These are phyloP conservation scores for Tetragonula clypearis DNA, from an alignment of 1,140 invertebrate species.

Conservation along the genomic window DNA sequence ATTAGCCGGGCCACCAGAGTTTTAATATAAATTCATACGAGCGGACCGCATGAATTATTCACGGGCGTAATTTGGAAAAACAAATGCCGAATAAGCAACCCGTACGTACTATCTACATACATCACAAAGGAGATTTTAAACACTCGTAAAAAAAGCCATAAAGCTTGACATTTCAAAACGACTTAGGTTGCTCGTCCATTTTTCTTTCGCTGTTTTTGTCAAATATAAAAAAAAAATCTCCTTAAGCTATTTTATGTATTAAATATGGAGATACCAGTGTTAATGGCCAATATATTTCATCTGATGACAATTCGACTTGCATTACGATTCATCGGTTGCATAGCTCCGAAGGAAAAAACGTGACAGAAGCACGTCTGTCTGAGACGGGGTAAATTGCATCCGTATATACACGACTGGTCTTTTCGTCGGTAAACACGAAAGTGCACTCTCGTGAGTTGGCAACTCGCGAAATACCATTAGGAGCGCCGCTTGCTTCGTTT, in stretches of 20 bases:
- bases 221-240: conserved; percentile 10
- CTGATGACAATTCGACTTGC: conserved; percentile 57
- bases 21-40: conserved; percentile 73
- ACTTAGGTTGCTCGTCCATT: background rate
- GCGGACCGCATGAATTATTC: conserved; percentile 69
- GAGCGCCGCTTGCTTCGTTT: conserved; percentile 57
- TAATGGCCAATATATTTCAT: conserved; percentile 73
- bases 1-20: conserved; percentile 51
- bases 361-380: conserved; percentile 2
- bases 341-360: background rate
- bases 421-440: conserved; percentile 59
- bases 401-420: conserved; percentile 45
- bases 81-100: conserved; percentile 60
- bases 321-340: conserved; percentile 7
- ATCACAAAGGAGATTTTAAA: conserved; percentile 4
- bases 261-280: conserved; percentile 51
- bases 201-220: background rate
- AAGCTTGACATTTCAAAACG: background rate
- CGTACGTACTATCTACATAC: background rate
- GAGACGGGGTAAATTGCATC: conserved; percentile 51
- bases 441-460: conserved; percentile 62
- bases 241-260: background rate
- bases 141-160: background rate
- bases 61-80: conserved; percentile 67
- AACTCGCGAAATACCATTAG: conserved; percentile 64